Percentiles rank a stretch among this genome's conserved stretches.
These are phyloP conservation scores for Thunnus albacares DNA, from an alignment of 2,797 vertebrate species.

Conservation along the genomic window DNA sequence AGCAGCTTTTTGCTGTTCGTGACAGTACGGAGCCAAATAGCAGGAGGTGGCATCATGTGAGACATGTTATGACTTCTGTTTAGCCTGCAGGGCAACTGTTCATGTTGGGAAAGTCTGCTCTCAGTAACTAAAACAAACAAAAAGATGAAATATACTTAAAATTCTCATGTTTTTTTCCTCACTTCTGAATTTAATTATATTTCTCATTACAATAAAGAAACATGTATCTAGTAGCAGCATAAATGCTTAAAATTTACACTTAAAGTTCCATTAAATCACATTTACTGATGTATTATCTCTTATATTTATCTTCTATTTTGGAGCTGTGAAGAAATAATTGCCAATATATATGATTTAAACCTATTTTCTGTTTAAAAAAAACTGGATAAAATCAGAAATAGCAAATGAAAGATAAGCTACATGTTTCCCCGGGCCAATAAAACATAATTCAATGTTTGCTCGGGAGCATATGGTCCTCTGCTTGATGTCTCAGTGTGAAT, in stretches of 20 bases:
- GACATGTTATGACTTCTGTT: slow-evolving; percentile 28
- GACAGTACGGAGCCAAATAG: slow-evolving; percentile 10
- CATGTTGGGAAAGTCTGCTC: not conserved
- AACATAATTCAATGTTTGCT: not conserved
- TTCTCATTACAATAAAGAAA: not conserved
- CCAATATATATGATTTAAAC: not conserved
- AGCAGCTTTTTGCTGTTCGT: not conserved
- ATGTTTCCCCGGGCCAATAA: not conserved
- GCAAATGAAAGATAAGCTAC: not conserved
- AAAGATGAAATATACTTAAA: not conserved
- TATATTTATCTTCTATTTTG: not conserved
- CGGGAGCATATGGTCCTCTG: slow-evolving; percentile 27
- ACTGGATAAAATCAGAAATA: not conserved
- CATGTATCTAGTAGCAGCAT: not conserved
- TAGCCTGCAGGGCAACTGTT: slow-evolving; percentile 23
- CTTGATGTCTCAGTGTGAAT: slow-evolving; percentile 26
- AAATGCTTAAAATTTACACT: not conserved
- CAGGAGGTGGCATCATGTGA: slow-evolving; percentile 52
- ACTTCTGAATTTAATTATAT: not conserved
- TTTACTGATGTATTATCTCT: not conserved
- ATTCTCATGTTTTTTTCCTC: too few species aligned
- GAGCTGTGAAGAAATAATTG: not conserved
- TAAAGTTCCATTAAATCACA: slow-evolving; percentile 4
- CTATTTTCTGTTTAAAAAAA: not conserved
- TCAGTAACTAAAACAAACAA: slow-evolving; percentile 12